Conservation (phyloP, 2,113 vertebrate species). For the Salvator merianae region DNA sequence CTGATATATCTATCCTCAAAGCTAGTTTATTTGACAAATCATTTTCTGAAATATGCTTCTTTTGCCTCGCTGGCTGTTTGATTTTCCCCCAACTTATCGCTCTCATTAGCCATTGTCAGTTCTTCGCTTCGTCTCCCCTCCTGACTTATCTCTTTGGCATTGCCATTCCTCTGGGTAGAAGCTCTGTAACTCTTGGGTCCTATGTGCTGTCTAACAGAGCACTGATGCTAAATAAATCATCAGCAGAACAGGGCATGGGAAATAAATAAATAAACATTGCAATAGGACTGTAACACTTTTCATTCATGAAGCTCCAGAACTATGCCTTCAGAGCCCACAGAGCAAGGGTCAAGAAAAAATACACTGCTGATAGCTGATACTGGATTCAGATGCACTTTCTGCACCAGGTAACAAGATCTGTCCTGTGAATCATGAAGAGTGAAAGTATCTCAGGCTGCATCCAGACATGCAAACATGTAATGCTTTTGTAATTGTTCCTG, state of each 20-base stretch:
- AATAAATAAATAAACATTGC: background rate
- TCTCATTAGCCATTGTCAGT: background rate
- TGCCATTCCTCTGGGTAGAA: background rate
- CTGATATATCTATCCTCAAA: background rate
- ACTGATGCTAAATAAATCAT: background rate
- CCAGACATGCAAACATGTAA: too few species aligned
- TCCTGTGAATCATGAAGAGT: background rate
- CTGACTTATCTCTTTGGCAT: background rate
- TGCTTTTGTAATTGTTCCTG: too few species aligned
- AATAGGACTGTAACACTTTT: background rate
- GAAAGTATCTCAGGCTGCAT: too few species aligned
- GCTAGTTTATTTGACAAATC: background rate
- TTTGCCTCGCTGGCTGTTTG: background rate
- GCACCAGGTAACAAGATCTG: background rate
- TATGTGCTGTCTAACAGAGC: background rate
- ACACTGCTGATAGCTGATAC: background rate
- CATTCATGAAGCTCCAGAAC: background rate
- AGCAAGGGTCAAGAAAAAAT: background rate
- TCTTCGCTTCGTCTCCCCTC: background rate
- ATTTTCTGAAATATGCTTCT: background rate
- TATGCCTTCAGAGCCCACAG: background rate
- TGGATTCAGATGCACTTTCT: background rate
- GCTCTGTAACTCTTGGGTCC: background rate
- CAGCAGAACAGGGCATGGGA: background rate
- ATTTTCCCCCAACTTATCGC: background rate